Evolutionary conservation across 1,140 invertebrate species (phyloP).

Genomic region (Hormaphis cornu): DNA sequence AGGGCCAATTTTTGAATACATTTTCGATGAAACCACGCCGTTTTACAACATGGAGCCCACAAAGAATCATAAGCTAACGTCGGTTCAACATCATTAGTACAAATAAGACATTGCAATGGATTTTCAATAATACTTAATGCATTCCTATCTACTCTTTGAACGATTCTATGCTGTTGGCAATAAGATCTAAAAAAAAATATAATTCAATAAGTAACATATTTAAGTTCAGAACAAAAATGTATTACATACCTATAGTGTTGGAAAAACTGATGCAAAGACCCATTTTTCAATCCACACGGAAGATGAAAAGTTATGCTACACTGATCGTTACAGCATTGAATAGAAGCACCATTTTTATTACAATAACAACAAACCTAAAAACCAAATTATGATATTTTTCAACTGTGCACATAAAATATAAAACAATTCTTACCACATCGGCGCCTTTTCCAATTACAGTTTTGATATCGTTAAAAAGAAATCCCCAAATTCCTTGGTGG

Average conservation of each 20-base stretch:
- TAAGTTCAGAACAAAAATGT: background rate
- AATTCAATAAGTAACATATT: background rate
- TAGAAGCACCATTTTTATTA: constrained; percentile 50
- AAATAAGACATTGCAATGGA: constrained; percentile 47
- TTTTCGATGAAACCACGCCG: constrained; percentile 52
- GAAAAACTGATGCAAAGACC: constrained; percentile 52
- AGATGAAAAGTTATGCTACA: constrained; percentile 55
- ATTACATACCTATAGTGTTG: constrained; percentile 49
- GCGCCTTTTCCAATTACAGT: constrained; percentile 50
- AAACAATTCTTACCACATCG: constrained; percentile 45
- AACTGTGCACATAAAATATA: background rate
- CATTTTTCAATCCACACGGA: constrained; percentile 51
- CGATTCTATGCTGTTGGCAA: constrained; percentile 50
- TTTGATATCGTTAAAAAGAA: constrained; percentile 50
- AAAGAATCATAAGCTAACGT: constrained; percentile 43
- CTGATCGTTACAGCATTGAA: constrained; percentile 49
- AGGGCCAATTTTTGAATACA: constrained; percentile 54
- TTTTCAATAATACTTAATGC: background rate
- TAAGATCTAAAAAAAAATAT: constrained; percentile 47
- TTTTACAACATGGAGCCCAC: constrained; percentile 53
- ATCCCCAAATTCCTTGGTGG: constrained; percentile 54
- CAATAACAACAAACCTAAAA: constrained; percentile 52
- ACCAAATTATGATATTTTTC: background rate
- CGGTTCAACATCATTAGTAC: constrained; percentile 46
- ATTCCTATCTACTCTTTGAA: constrained; percentile 41